Base-by-base conservation (phyloP, 2,797 vertebrate genomes). In the Synaphobranchus kaupii region DNA sequence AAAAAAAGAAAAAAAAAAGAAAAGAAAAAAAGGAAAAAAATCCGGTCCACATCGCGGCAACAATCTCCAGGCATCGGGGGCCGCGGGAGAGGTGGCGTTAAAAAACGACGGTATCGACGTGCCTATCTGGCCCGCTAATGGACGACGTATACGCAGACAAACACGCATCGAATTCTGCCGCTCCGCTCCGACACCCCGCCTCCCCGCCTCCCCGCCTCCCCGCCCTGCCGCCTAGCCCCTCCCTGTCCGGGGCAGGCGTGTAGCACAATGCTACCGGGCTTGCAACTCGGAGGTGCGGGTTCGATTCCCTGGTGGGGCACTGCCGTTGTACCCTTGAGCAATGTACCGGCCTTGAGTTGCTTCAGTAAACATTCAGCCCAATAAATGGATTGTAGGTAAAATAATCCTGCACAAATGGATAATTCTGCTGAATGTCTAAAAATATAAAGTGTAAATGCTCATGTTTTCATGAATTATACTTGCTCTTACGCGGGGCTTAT, bases 61-160 rank as follows among this genome's bases (percentile, higher is more conserved):
- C 60, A 88, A 86, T 85, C 60, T 7, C 31, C 34, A 71, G 44
- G 44, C 58, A 50, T 87, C 34, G 84, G 83, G 50, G 86, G 71
- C 17, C 86, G 83, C 83, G 25, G 34, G 73, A 78, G 87, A 89
- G 88, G 84, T 84, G 81, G 83, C 80, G 60, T 84, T 89, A 86
- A 88, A 88, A 90, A 87, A 84, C 86, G 91, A 87, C 89, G 44
- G 83, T 91, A 91, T 89, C 88, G 92, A 90, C 86, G 15, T 87
- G 92, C 92, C 89, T 86, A 89, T 88, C 90, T 90, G 6, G 90
- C 89, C 83, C 71, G 71, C 17, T 58, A 88, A 91, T 47, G 68
- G 88, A 88, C 56, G 47, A 88, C 88, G 90, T 66, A 73, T 34
- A 60, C 81, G 28, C 71, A 56, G 60, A 83, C 80, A 56, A 52